Evolutionary conservation across 2,797 vertebrate species (phyloP), one percentile per base, ranked within the genome.

Genomic region (Loriculus beryllinus): DNA sequence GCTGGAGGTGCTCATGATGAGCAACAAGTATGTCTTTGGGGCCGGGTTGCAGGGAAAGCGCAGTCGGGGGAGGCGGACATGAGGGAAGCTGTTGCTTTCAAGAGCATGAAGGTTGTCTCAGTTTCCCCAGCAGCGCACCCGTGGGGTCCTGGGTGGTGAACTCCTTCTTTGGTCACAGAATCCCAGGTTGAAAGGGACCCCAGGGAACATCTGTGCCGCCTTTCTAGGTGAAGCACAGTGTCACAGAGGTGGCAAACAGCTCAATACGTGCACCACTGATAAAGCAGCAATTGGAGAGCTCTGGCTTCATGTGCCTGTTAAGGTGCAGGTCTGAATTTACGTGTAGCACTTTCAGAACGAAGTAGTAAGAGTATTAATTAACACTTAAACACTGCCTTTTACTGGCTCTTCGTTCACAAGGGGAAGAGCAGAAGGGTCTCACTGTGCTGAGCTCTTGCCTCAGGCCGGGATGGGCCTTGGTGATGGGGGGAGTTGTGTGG

Each of bases 1-100:
- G 96, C 98, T 99, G 1, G 99, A 99, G 71, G 99, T 99, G 90
- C 98, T 99, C 57, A 98, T 99, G 98, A 99, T 99, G 99, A 99
- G 99, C 88, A 99, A 99, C 98, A 99, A 99, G 99, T 99, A 97
- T 98, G 99, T 97, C 25, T 15, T n/a, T 13, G 13, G 39, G 39
- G 39, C 14, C 14, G 39, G 39, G 39, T 40, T 40, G 39, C 39
- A 40, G 39, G 39, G 37, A 12, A 39, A 39, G 37, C 2, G 0
- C 1, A 0, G 39, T 3, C 0, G 0, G 21, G 45, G 64, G 4
- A 39, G 29, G 26, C 0, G 0, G 8, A 8, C 31, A 7, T 0
- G 0, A 11, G 18, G 33, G 21, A 18, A 7, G 9, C 4, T 9
- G 0, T 9, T n/a, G 17, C 8, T 56, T n/a, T n/a, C 7, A 31